Base-by-base conservation (phyloP, 1,140 invertebrate genomes). In the Reticulitermes speratus region DNA sequence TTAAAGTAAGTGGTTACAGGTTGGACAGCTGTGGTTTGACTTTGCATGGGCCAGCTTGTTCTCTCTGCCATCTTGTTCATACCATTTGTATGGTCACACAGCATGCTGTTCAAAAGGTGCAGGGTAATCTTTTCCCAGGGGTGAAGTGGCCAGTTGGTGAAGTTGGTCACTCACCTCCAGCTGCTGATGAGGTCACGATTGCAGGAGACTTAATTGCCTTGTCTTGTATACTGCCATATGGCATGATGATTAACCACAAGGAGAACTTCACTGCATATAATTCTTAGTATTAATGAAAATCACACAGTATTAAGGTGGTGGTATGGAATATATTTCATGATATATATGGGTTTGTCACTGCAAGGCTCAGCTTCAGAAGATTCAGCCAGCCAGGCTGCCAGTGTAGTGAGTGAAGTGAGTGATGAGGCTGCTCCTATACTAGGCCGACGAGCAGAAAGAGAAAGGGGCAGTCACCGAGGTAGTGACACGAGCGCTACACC, bases 391-490 rank as follows among this genome's bases (percentile, higher is more conserved):
- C 92, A 93, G 90, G 91, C 91, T 52, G 91, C 91, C 19, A 91
- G 91, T 52, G 91, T 91, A 85, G 88, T 91, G 65, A 94, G 94
- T 90, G 94, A 94, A 92, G 90, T 94, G 84, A 94, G 93, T 88
- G 95, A 95, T 89, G 95, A 95, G 86, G 90, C 90, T 69, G 90
- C 90, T 59, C 93, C 94, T 32, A 92, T 95, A 85, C 90, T 93
- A 87, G 94, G 94, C 11, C 92, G 94, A 90, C 90, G 94, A 88
- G 94, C 93, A 6, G 93, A 92, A 19, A 91, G 94, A 88, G 94
- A 94, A 89, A 92, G 91, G 87, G 32, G 75, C 14, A 32, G 69
- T 59, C n/a, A 52, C 23, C 44, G 45, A 59, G 75, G 69, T 65
- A 85, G 85, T 75, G 52, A 59, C 30, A 85, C 52, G 5, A 69